A percentile compares a stretch with the other conserved stretches of the same genome.
Conservation (phyloP, 2,888 invertebrate species). For the Pantelozetes paolii region DNA sequence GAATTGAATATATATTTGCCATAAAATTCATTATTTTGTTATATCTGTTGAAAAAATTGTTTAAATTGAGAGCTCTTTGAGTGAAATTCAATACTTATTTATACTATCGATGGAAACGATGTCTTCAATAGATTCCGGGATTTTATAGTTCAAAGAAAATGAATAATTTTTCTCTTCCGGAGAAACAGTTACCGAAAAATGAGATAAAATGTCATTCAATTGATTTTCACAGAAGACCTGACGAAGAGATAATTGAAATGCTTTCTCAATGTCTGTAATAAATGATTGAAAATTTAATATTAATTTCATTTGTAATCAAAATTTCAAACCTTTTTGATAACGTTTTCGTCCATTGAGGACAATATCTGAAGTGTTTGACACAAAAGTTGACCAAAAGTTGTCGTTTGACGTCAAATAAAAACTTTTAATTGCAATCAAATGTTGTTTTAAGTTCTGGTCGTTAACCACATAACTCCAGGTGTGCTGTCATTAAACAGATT, state of each 20-base stretch:
- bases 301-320: neutral
- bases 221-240: neutral
- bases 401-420: constrained; percentile 14
- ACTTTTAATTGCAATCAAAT: neutral
- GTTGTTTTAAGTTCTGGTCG: neutral
- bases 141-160: neutral
- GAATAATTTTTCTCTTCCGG: neutral
- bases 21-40: constrained; percentile 11
- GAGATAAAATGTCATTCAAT: neutral
- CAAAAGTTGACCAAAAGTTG: neutral
- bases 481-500: constrained; percentile 7
- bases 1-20: neutral
- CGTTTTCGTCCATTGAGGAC: neutral
- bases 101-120: neutral
- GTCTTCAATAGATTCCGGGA: neutral
- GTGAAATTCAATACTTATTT: neutral
- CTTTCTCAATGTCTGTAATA: neutral
- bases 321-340: neutral
- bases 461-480: constrained; percentile 1
- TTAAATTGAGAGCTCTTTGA: neutral
- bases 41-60: constrained; percentile 1
- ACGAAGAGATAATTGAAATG: neutral
- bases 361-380: neutral
- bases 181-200: neutral
- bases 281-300: neutral